Base-by-base conservation (phyloP, 2,797 vertebrate genomes). In the Lepus oiostolus region DNA sequence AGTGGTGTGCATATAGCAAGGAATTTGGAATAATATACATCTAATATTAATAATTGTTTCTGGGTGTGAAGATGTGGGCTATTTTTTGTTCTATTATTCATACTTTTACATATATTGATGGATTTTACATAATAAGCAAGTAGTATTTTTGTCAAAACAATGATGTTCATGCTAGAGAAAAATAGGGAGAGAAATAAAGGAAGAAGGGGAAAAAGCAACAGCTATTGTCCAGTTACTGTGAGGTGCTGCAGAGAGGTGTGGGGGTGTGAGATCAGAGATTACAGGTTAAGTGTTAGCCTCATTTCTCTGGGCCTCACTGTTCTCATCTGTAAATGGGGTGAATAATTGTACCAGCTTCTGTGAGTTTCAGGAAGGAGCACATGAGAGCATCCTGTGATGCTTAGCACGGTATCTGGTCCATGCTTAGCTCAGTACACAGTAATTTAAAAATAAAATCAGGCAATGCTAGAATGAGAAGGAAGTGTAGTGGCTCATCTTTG, bases 41-140 rank as follows among this genome's bases (percentile, higher is more conserved):
- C 38, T 21, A 28, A 32, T 67, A 72, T 42, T 79, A 65, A 19
- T 72, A 79, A 4, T 60, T 62, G 81, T 90, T 80, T 70, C 87
- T 70, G 42, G 3, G 28, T 85, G 7, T 72, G 5, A 72, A 74
- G 54, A 80, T 35, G 6, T 88, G 28, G 1, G 62, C 94, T 54
- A 50, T 52, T 95, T 79, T 79, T 67, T 67, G 4, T 67, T 67
- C 86, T 87, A 65, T 86, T 58, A 47, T 72, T 95, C 52, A 16
- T 67, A 4, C 4, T 93, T 74, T 93, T 77, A 42, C 42, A 81
- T 90, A 22, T 75, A 81, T 13, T 52, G 7, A 35, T 82, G 81
- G 38, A 82, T 52, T 90, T 96, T 28, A 80, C 80, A 76, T 92
- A 74, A 71, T 60, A 77, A 82, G 47, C 8, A 89, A 86, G 38